Percentiles rank a stretch among this genome's conserved stretches.
phyloP scores from a whole-genome alignment of 1,140 invertebrate genomes.

The Bradynema listronoti region DNA sequence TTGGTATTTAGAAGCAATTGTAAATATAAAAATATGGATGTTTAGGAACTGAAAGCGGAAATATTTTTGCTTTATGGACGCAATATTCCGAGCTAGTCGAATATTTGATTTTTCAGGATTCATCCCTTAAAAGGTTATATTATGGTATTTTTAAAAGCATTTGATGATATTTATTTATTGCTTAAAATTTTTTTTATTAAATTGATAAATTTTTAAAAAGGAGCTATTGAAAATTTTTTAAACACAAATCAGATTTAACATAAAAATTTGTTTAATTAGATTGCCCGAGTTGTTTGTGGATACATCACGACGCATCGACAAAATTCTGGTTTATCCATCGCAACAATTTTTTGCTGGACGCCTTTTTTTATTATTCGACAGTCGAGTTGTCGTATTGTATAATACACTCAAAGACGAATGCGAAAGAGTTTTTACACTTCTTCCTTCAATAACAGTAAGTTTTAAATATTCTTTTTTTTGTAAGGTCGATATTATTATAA shows the following conservation, averaged over 20 bases:
- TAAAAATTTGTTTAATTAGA: too few species aligned
- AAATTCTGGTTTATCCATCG: too few species aligned
- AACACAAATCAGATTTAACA: slow-evolving; percentile 13
- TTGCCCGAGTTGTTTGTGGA: not conserved
- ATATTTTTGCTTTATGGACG: slow-evolving; percentile 22
- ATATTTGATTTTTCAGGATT: slow-evolving; percentile 22
- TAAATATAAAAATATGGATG: not conserved
- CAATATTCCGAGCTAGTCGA: slow-evolving; percentile 14
- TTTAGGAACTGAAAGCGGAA: slow-evolving; percentile 25
- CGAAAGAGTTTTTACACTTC: too few species aligned
- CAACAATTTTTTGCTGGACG: too few species aligned
- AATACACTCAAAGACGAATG: too few species aligned
- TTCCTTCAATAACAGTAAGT: slow-evolving; percentile 12
- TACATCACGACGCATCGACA: slow-evolving; percentile 6
- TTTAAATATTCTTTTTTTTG: too few species aligned
- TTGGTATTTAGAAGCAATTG: too few species aligned
- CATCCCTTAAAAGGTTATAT: slow-evolving; percentile 4
- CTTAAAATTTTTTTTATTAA: too few species aligned
- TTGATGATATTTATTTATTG: too few species aligned
- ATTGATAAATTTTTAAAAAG: too few species aligned
- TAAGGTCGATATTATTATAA: too few species aligned
- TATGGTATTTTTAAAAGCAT: slow-evolving; percentile 1
- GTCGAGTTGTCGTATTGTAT: slow-evolving; percentile 8
- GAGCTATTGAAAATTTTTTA: not conserved
- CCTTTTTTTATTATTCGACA: slow-evolving; percentile 24